Conservation (phyloP, 2,113 vertebrate genomes). For the Sorex fumeus region DNA sequence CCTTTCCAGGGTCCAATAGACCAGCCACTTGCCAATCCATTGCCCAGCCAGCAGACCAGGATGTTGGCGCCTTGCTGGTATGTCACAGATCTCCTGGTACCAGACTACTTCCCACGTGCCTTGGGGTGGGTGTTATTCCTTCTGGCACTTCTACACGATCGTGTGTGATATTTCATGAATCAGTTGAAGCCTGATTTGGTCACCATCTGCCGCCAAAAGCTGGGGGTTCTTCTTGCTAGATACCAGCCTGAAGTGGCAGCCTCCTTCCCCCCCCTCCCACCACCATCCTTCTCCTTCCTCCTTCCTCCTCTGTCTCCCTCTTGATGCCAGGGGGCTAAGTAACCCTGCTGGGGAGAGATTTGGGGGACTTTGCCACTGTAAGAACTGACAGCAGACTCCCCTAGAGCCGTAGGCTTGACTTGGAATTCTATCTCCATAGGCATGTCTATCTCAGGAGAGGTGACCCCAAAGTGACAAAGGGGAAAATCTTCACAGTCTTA, state of each 20-base stretch:
- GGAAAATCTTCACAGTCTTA: no score
- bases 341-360: no score
- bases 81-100: not conserved
- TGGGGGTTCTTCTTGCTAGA: no score
- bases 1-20: no score
- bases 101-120: not conserved
- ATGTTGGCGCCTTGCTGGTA: not conserved
- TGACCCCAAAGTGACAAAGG: no score
- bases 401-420: not conserved
- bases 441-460: not conserved
- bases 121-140: not conserved
- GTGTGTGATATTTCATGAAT: slow-evolving; percentile 2
- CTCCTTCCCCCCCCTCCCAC: no score
- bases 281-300: no score
- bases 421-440: not conserved
- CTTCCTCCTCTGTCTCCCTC: no score
- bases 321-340: no score
- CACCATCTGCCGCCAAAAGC: not conserved
- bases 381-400: not conserved
- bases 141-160: not conserved
- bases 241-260: no score
- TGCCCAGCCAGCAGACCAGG: not conserved
- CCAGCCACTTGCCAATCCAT: not conserved
- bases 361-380: not conserved
- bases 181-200: not conserved